Base-by-base conservation (phyloP, 2,113 vertebrate species). In the Ardeotis arabs region DNA sequence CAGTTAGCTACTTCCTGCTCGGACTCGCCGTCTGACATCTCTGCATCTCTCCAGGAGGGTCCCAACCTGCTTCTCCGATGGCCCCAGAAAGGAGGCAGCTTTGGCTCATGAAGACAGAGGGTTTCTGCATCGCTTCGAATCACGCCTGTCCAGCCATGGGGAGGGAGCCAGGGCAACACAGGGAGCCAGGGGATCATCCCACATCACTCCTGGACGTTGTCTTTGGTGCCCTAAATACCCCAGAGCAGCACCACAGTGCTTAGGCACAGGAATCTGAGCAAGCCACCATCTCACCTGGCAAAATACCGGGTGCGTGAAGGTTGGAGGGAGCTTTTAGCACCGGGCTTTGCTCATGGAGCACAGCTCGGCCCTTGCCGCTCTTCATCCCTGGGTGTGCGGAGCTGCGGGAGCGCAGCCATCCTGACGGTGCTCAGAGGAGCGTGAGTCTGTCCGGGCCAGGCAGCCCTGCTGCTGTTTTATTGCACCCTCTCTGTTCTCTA, bases 341-440 rank as follows among this genome's bases (percentile, higher is more conserved):
- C 0, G 0, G 2, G 44, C 62, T 96, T 75, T 94, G 91, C 84
- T 95, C 87, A 82, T 76, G 84, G 84, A 96, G 92, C 85, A 66
- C 72, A 80, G 88, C 55, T 95, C 1, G 0, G 45, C 59, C 83
- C 70, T 76, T 56, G 33, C 74, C 6, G 14, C 52, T 79, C 60
- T 72, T 55, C 47, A 44, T 44, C 45, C 59, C n/a, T 25, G 53
- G 29, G 21, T 29, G 20, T 12, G 25, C 3, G 4, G 53, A 82
- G 67, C 79, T 70, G 49, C 21, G 3, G 37, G 45, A 87, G 18
- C 0, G 1, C 56, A 44, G 62, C 31, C 8, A 0, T 76, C 29
- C 55, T 0, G 0, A 35, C 4, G 1, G 60, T 3, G 5, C 52
- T 77, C n/a, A 45, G 28, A 89, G 52, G 25, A 66, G 55, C 0